Evolutionary conservation across 2,888 invertebrate species (phyloP), one percentile per base, ranked within the genome.

Genomic region (Watsonalla binaria): DNA sequence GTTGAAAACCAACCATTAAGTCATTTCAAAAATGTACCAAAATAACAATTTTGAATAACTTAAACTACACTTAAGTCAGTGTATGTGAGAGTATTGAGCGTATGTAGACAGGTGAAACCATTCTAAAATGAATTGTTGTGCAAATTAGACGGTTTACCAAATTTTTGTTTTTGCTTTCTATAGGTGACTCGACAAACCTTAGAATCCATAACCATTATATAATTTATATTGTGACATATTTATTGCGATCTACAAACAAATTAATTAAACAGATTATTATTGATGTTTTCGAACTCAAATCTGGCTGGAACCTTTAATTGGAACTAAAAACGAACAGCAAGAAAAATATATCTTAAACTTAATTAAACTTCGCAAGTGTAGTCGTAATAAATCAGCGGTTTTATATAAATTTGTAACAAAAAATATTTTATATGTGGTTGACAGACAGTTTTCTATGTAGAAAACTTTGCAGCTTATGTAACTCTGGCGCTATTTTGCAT

Each of bases 61-160:
- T 34, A 48, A 51, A 51, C 39, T 37, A 52, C 6, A n/a, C 42
- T 8, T 42, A 42, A 11, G 42, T 42, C 8, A 8, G 5, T 11
- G 42, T 11, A 11, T 42, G 9, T 42, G 42, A 42, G 42, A 42
- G 42, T 42, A 42, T 42, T 42, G 35, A 49, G 14, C 52, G 50
- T 34, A 54, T 63, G 62, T 63, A 42, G 65, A 70, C 64, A 56
- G 59, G 66, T 62, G 63, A 70, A 70, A 70, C 62, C 55, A 62
- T 62, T 63, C 56, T 59, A 53, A 64, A 63, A 63, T 60, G 62
- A 65, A 78, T 79, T 71, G 71, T 74, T 72, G 68, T 76, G 76
- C 63, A 76, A 78, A 80, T 75, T 74, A 69, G 69, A 66, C 60
- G 69, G 70, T 72, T 71, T 74, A 72, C 67, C 76, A 73, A 62